Evolutionary conservation across 2,888 invertebrate species (phyloP), one percentile per base, ranked within the genome.

Genomic region (Druceiella hillmani): DNA sequence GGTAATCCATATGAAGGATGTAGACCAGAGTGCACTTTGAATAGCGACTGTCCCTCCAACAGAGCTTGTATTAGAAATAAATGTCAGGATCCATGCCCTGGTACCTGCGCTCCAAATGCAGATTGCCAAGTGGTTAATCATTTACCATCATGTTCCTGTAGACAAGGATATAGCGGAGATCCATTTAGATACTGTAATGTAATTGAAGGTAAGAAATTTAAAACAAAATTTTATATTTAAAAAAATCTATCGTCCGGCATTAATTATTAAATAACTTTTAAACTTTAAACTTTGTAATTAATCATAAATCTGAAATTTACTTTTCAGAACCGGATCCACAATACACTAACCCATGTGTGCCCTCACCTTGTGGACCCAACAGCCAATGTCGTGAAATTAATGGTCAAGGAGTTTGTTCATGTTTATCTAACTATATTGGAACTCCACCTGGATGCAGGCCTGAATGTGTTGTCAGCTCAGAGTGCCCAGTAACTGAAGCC

Each of bases 1-100:
- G 88, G 88, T 48, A 83, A 87, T 59, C 86, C 87, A 13, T 85
- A 86, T 49, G 82, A 83, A 63, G 81, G 81, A 17, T 87, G 86
- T 56, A 72, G 85, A 39, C 84, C 84, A 3, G 85, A 86, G 66
- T 87, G 86, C 59, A 70, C 76, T 2, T 58, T 83, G 1, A 83
- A 83, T 57, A 77, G 80, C 1, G 86, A 86, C 55, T 87, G 87
- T 55, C 62, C 79, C 7, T 75, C 81, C 9, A 78, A 79, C 51
- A 76, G 68, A 53, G 81, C 83, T 16, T 87, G 87, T 51, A 74
- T 84, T 15, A 76, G 79, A 46, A 80, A 79, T 52, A 84, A 82
- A 62, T 87, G 87, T 56, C 70, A 74, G 53, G 82, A 87, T 59
- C 87, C 87, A 16, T 88, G 87, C 50, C 83, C 83, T 5, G 86